Evolutionary conservation across 2,797 vertebrate genomes (phyloP).

Genomic region (Linurgus olivaceus): DNA sequence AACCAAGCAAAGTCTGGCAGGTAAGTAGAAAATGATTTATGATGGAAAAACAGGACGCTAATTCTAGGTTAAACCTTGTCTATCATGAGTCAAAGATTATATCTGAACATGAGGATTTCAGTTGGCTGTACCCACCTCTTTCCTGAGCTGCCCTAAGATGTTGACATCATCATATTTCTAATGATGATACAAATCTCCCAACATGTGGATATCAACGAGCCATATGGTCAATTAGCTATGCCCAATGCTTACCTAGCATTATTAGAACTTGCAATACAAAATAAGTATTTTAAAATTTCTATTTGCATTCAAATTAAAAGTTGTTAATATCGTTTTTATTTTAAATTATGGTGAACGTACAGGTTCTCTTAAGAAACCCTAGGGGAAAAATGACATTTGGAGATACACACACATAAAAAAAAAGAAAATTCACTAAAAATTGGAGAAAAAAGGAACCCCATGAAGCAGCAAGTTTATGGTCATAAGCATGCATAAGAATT

Average conservation of each 20-base stretch:
- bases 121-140: background rate
- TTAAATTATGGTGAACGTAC: background rate
- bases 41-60: background rate
- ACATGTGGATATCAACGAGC: background rate
- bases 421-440: background rate
- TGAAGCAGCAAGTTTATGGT: background rate
- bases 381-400: background rate
- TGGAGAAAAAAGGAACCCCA: background rate
- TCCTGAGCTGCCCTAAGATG: background rate
- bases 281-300: background rate
- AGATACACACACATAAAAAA: background rate
- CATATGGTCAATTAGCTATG: background rate
- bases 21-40: background rate
- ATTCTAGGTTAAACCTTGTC: conserved; percentile 14
- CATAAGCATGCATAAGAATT: background rate
- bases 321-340: background rate
- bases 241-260: background rate
- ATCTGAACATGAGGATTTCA: background rate
- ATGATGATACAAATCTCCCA: background rate
- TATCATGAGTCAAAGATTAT: background rate
- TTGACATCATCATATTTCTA: background rate
- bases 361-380: background rate
- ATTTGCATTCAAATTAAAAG: background rate
- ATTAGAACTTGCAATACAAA: background rate
- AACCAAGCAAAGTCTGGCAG: conserved; percentile 17